Percentiles rank a stretch among this genome's conserved stretches.
Conservation (phyloP, 2,113 vertebrate species). For the Rhegmatorhina hoffmannsi region DNA sequence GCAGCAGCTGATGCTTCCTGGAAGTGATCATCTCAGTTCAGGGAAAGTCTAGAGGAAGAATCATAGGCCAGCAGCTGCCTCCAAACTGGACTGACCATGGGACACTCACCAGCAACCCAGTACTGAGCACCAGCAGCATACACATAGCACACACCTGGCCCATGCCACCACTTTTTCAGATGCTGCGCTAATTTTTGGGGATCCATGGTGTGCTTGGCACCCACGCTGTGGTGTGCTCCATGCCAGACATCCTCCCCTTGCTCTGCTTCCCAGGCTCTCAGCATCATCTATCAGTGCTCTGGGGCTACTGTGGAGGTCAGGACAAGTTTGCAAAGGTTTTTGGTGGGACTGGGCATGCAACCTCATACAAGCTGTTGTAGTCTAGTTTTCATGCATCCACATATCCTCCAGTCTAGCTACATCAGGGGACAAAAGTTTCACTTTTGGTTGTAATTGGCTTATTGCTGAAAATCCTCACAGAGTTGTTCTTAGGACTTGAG, state of each 20-base stretch:
- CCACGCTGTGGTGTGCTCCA: fast-evolving
- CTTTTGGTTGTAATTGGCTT: neutral
- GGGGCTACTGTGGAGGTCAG: neutral
- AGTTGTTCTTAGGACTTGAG: neutral
- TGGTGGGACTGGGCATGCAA: neutral
- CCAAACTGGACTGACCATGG: fast-evolving
- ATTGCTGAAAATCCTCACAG: neutral
- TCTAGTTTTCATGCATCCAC: neutral
- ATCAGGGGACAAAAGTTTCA: neutral
- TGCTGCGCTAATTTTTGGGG: fast-evolving
- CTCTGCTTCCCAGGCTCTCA: neutral
- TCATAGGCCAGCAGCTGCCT: neutral
- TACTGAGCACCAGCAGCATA: fast-evolving
- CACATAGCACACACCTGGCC: fast-evolving
- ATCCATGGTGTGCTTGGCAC: fast-evolving
- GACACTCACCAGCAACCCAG: neutral
- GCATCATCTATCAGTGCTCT: fast-evolving
- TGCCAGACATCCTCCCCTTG: neutral
- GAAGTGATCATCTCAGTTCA: neutral
- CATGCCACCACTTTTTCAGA: neutral
- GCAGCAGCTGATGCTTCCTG: neutral
- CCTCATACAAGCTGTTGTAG: neutral
- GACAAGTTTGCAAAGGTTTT: neutral
- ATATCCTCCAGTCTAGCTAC: neutral
- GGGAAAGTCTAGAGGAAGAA: neutral